Percentiles rank a stretch among this genome's conserved stretches.
phyloP scores from a whole-genome alignment of 2,797 vertebrate species.

The Tapera naevia region DNA sequence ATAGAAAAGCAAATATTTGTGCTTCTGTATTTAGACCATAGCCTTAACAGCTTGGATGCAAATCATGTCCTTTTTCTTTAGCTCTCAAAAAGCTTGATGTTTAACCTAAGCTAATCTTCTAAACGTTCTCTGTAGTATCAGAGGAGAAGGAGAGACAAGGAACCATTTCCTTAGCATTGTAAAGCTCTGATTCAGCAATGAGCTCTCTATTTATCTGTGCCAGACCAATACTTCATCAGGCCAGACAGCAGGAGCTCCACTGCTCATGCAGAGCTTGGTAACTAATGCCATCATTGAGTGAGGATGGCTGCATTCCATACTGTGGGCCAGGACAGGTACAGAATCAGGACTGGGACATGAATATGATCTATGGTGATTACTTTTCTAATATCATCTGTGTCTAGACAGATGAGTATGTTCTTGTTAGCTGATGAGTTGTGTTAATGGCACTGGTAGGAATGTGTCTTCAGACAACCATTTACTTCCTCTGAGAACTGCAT shows the following conservation, averaged over 20 bases:
- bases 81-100: background rate
- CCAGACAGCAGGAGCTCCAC: background rate
- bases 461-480: constrained; percentile 55
- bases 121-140: background rate
- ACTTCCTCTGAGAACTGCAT: constrained; percentile 57
- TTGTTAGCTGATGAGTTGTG: constrained; percentile 67
- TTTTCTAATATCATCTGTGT: constrained; percentile 51
- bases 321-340: background rate
- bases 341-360: background rate
- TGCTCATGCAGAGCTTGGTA: background rate
- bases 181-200: background rate
- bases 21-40: background rate
- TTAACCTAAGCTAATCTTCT: constrained; percentile 29
- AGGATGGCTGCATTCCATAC: background rate
- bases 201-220: constrained; percentile 4
- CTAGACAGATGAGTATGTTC: constrained; percentile 57
- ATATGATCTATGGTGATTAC: constrained; percentile 40
- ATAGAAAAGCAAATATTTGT: background rate
- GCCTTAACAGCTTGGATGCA: background rate
- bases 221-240: constrained; percentile 5
- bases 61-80: background rate
- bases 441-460: constrained; percentile 36
- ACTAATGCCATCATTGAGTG: too few relatives aligned
- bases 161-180: constrained; percentile 6
- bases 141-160: background rate